Percentiles rank a stretch among this genome's conserved stretches.
Evolutionary conservation across 1,140 invertebrate species (phyloP).

Genomic region (Panagrolaimus sp.): DNA sequence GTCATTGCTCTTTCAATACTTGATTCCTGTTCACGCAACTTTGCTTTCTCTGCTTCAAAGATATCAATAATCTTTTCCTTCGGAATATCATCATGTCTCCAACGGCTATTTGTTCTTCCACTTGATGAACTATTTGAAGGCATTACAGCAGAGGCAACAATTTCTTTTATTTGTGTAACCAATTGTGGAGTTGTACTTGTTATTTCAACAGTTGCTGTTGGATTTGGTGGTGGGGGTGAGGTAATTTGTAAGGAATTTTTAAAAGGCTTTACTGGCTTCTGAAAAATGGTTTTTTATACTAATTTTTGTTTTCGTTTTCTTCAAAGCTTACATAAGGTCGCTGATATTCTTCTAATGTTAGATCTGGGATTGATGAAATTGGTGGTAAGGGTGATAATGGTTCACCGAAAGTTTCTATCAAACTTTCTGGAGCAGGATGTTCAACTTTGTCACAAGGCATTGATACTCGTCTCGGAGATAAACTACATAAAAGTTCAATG

Average conservation of each 20-base stretch:
- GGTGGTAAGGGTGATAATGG: not conserved
- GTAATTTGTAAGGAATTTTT: not conserved
- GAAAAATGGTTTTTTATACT: not conserved
- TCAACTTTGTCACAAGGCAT: slow-evolving; percentile 46
- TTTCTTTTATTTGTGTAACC: slow-evolving; percentile 2
- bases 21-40: slow-evolving; percentile 71
- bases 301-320: not conserved
- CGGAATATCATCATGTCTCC: slow-evolving; percentile 79
- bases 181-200: not conserved
- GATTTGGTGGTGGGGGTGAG: not conserved
- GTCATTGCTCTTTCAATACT: not conserved
- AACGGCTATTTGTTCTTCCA: slow-evolving; percentile 65
- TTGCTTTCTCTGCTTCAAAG: slow-evolving; percentile 89
- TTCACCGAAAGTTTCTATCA: slow-evolving; percentile 42
- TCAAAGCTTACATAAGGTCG: slow-evolving; percentile 19
- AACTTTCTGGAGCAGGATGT: slow-evolving; percentile 48
- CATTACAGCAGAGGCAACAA: not conserved
- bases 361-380: not conserved
- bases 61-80: slow-evolving; percentile 93
- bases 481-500: slow-evolving; percentile 92
- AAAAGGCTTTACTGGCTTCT: slow-evolving; percentile 6
- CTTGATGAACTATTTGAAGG: slow-evolving; percentile 64
- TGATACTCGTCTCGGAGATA: slow-evolving; percentile 61
- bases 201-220: not conserved
- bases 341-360: slow-evolving; percentile 16